phyloP scores from a whole-genome alignment of 1,140 invertebrate species.

The Drosophila tani region DNA sequence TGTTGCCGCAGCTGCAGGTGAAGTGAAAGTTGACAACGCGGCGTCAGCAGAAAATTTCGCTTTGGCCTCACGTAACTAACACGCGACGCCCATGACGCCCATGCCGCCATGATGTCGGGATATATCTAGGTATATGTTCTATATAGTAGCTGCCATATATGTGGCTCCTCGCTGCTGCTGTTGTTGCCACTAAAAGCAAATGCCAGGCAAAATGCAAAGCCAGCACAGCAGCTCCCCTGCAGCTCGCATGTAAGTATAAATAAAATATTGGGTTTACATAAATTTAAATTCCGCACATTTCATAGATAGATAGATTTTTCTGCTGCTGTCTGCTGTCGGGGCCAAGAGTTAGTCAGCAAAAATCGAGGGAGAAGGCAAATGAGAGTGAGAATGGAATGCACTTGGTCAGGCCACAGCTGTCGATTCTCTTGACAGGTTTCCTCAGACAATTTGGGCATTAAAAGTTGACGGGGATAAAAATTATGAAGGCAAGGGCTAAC shows the following conservation, averaged over 20 bases:
- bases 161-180: slow-evolving; percentile 14
- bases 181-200: slow-evolving; percentile 68
- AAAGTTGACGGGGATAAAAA: slow-evolving; percentile 35
- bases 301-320: slow-evolving; percentile 4
- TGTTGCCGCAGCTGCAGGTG: slow-evolving; percentile 74
- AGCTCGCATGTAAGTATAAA: slow-evolving; percentile 56
- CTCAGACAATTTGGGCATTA: slow-evolving; percentile 39
- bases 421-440: slow-evolving; percentile 33
- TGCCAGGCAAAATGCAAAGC: slow-evolving; percentile 63
- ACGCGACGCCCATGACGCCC: slow-evolving; percentile 50
- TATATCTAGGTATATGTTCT: slow-evolving; percentile 16
- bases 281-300: slow-evolving; percentile 68
- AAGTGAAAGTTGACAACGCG: slow-evolving; percentile 79
- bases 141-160: slow-evolving; percentile 15
- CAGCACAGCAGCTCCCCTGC: slow-evolving; percentile 36
- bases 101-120: slow-evolving; percentile 37
- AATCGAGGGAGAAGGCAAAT: slow-evolving; percentile 46
- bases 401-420: slow-evolving; percentile 43
- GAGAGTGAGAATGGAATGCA: slow-evolving; percentile 15
- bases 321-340: background rate
- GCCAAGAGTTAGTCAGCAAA: slow-evolving; percentile 75
- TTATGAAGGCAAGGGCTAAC: background rate
- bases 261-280: slow-evolving; percentile 79
- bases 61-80: slow-evolving; percentile 72
- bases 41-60: slow-evolving; percentile 74